These are phyloP conservation scores for Rhopalosiphum padi DNA, from an alignment of 1,140 invertebrate genomes.

Conservation along the genomic window DNA sequence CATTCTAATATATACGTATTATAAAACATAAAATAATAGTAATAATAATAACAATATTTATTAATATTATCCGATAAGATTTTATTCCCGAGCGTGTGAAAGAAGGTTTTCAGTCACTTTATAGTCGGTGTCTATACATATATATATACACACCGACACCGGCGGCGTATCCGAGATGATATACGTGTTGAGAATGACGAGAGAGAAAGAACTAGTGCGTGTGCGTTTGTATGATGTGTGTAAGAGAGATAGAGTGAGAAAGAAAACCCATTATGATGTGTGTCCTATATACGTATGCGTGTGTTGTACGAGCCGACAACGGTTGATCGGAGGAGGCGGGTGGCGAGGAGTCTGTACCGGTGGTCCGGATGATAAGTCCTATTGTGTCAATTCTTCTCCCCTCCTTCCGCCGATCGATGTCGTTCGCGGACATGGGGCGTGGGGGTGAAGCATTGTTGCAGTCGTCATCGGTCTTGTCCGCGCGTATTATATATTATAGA, in stretches of 20 bases:
- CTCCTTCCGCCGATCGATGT: not conserved
- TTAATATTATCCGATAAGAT: slow-evolving; percentile 31
- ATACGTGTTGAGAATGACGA: not conserved
- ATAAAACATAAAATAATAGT: not conserved
- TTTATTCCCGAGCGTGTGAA: slow-evolving; percentile 32
- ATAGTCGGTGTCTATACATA: not conserved
- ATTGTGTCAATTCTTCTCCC: slow-evolving; percentile 51
- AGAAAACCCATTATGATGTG: slow-evolving; percentile 14
- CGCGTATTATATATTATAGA: not conserved
- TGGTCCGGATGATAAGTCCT: slow-evolving; percentile 51
- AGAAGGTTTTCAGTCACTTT: not conserved
- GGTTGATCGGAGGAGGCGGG: not conserved
- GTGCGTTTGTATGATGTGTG: not conserved
- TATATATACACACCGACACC: not conserved
- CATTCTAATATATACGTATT: no score
- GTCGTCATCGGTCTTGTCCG: slow-evolving; percentile 49
- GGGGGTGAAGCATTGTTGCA: slow-evolving; percentile 17
- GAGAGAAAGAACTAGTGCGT: not conserved
- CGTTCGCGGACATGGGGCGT: not conserved
- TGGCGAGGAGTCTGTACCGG: slow-evolving; percentile 4
- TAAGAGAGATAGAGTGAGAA: not conserved
- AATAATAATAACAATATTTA: not conserved
- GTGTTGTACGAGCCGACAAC: slow-evolving; percentile 5
- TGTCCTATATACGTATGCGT: slow-evolving; percentile 19
- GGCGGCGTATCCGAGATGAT: not conserved